phyloP scores from a whole-genome alignment of 2,113 vertebrate species.

The Athene cunicularia region DNA sequence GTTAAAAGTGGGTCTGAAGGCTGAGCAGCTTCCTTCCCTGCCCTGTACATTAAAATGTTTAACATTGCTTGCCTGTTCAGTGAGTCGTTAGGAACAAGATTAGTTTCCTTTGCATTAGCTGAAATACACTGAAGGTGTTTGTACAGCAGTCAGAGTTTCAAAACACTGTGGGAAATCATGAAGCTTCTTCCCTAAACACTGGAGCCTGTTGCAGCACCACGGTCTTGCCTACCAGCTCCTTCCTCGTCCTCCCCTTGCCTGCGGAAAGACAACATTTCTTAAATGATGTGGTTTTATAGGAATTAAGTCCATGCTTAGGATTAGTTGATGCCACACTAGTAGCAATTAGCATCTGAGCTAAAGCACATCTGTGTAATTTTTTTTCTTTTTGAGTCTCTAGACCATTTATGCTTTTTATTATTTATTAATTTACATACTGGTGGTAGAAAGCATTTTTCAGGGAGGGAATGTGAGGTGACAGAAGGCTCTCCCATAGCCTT shows the following conservation, averaged over 20 bases:
- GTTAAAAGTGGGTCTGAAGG: not conserved
- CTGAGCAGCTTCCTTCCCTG: not conserved
- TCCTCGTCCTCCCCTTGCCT: not conserved
- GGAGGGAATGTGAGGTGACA: not conserved
- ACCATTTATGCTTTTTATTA: not conserved
- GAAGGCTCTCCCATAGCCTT: not conserved
- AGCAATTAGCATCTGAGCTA: not conserved
- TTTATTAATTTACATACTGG: not conserved
- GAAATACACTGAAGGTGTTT: not conserved
- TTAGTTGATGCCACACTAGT: not conserved
- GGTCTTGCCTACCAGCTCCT: not conserved
- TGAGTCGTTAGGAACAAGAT: not conserved
- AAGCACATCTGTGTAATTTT: not conserved
- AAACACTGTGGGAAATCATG: not conserved
- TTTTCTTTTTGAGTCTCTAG: not conserved
- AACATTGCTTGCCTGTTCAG: accelerated
- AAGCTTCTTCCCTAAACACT: not conserved
- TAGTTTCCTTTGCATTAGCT: not conserved
- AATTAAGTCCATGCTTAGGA: not conserved
- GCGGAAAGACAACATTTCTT: not conserved
- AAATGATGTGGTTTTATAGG: not conserved
- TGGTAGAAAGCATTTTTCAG: not conserved
- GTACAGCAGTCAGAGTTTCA: not conserved
- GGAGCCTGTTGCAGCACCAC: not conserved
- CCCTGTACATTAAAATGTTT: accelerated